Percentiles rank a stretch among this genome's conserved stretches.
Evolutionary conservation across 2,797 vertebrate species (phyloP).

Genomic region (Otolemur crassicaudatus): DNA sequence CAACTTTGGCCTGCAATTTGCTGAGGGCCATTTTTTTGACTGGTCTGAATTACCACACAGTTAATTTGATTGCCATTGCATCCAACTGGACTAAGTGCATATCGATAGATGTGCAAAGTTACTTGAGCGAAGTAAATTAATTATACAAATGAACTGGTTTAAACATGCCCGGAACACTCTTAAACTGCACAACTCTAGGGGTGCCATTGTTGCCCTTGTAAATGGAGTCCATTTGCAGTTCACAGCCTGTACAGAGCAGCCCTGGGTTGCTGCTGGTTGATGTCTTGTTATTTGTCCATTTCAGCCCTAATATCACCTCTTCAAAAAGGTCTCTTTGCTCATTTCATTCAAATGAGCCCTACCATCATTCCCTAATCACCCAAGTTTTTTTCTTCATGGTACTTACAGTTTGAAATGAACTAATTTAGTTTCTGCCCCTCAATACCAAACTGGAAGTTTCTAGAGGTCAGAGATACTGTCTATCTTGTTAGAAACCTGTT

Average conservation of each 20-base stretch:
- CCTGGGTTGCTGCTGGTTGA: neutral
- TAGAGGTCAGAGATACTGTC: neutral
- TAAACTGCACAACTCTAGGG: neutral
- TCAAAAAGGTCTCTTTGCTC: slow-evolving; percentile 1
- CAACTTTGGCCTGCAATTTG: neutral
- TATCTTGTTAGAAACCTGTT: neutral
- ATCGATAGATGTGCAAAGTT: slow-evolving; percentile 12
- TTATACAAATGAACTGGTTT: slow-evolving; percentile 27
- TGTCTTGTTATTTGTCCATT: neutral
- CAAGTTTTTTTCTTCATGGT: neutral
- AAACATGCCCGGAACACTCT: neutral
- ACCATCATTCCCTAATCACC: neutral
- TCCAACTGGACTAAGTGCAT: slow-evolving; percentile 43
- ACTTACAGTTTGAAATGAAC: slow-evolving; percentile 16
- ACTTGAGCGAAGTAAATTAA: slow-evolving; percentile 54
- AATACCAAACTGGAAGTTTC: slow-evolving; percentile 17
- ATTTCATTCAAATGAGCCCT: slow-evolving; percentile 8
- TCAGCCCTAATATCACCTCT: neutral
- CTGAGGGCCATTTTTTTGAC: slow-evolving; percentile 49
- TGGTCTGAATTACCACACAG: slow-evolving; percentile 41
- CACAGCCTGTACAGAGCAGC: neutral
- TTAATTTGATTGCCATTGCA: slow-evolving; percentile 21
- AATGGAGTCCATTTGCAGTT: neutral
- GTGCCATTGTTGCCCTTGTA: neutral
- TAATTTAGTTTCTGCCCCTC: neutral